These are phyloP conservation scores for Drosophila kokeensis DNA, from an alignment of 2,888 invertebrate species.

Conservation along the genomic window DNA sequence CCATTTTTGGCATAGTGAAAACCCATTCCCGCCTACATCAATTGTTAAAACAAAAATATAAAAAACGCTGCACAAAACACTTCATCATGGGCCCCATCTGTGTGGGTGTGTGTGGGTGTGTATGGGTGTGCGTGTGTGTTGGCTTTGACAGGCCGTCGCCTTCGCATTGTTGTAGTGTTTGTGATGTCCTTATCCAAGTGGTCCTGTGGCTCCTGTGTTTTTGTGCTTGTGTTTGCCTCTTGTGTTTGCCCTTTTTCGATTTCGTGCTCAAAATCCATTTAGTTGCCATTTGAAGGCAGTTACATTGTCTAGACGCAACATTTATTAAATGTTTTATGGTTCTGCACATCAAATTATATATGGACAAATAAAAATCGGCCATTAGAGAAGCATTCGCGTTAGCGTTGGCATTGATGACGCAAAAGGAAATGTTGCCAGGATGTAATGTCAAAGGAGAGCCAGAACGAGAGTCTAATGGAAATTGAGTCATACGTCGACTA, in stretches of 20 bases:
- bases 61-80: conserved; percentile 71
- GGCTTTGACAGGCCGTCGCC: conserved; percentile 70
- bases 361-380: conserved; percentile 70
- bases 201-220: conserved; percentile 49
- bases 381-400: conserved; percentile 44
- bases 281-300: conserved; percentile 80
- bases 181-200: conserved; percentile 63
- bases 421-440: conserved; percentile 52
- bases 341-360: conserved; percentile 74
- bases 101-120: conserved; percentile 23
- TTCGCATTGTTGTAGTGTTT: conserved; percentile 58
- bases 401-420: not conserved
- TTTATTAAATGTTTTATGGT: conserved; percentile 81
- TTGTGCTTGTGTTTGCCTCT: conserved; percentile 15
- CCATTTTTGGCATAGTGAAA: conserved; percentile 54
- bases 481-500: conserved; percentile 45
- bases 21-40: conserved; percentile 47
- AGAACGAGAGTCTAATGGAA: conserved; percentile 28
- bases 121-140: conserved; percentile 34
- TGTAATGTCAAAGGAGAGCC: conserved; percentile 22
- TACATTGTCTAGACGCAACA: conserved; percentile 80
- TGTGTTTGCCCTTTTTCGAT: conserved; percentile 54
- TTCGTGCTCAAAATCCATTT: conserved; percentile 79
- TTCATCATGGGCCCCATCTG: conserved; percentile 62
- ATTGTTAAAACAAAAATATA: conserved; percentile 21